These are phyloP conservation scores for Labia minor DNA, from an alignment of 2,888 invertebrate genomes.

Conservation along the genomic window DNA sequence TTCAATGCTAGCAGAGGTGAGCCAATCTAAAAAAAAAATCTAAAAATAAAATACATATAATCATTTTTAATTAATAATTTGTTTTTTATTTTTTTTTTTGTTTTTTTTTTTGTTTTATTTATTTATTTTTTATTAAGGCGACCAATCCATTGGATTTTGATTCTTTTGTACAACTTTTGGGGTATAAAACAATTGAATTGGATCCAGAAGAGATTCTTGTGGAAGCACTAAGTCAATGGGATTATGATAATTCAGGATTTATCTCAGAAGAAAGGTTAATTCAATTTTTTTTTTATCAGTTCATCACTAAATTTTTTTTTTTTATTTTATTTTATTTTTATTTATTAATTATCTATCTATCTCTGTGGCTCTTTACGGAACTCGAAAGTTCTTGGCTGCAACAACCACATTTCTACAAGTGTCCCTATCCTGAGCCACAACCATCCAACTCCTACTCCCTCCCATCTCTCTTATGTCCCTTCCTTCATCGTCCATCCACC, in stretches of 20 bases:
- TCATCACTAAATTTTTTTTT: constrained; percentile 16
- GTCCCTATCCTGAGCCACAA: too few species aligned
- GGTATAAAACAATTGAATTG: constrained; percentile 48
- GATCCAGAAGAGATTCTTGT: constrained; percentile 53
- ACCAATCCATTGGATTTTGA: constrained; percentile 50
- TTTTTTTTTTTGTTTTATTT: neutral
- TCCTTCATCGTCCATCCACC: too few species aligned
- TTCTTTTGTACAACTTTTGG: constrained; percentile 50
- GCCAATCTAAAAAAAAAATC: constrained; percentile 22
- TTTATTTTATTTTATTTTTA: constrained; percentile 1
- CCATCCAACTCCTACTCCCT: too few species aligned
- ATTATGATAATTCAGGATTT: constrained; percentile 47
- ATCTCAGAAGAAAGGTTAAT: constrained; percentile 51
- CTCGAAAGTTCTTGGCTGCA: too few species aligned
- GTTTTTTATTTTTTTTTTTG: neutral
- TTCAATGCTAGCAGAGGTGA: constrained; percentile 52
- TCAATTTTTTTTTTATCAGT: too few species aligned
- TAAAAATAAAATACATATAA: neutral
- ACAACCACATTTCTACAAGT: too few species aligned
- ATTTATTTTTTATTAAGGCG: constrained; percentile 31
- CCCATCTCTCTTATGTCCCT: too few species aligned
- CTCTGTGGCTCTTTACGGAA: too few species aligned
- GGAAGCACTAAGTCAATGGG: constrained; percentile 54
- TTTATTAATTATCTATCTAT: too few species aligned
- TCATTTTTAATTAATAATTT: neutral